Evolutionary conservation across 2,113 vertebrate species (phyloP).

Genomic region (Aspiorhynchus laticeps): DNA sequence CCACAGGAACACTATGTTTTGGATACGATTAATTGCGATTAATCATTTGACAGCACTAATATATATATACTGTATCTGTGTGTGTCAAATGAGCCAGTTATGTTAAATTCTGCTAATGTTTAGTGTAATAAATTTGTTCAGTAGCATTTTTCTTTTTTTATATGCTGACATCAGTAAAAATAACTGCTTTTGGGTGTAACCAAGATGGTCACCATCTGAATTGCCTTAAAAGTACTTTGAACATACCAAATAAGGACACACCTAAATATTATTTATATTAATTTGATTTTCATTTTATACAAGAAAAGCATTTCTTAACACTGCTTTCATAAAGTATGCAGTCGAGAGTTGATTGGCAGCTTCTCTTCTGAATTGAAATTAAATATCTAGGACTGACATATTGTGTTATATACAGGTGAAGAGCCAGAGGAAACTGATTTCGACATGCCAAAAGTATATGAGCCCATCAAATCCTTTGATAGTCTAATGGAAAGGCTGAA

Average conservation of each 20-base stretch:
- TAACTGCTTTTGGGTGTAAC: background rate
- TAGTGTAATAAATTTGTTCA: too few species aligned
- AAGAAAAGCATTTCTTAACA: background rate
- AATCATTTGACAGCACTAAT: too few species aligned
- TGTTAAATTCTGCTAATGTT: too few species aligned
- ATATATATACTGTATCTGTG: too few species aligned
- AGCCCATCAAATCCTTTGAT: slow-evolving; percentile 82
- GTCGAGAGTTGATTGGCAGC: background rate
- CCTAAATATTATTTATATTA: background rate
- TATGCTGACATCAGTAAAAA: background rate
- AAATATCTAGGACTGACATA: background rate
- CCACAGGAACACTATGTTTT: too few species aligned
- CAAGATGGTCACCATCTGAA: background rate
- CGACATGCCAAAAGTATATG: slow-evolving; percentile 88
- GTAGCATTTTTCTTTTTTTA: background rate
- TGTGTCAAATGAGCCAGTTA: too few species aligned
- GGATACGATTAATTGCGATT: too few species aligned
- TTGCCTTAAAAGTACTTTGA: background rate
- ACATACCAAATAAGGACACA: background rate
- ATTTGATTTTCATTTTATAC: background rate
- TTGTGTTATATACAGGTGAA: slow-evolving; percentile 75
- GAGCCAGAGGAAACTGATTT: slow-evolving; percentile 80
- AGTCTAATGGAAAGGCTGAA: slow-evolving; percentile 83
- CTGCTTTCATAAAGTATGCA: background rate
- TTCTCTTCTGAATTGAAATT: background rate